Evolutionary conservation across 2,888 invertebrate species (phyloP).

Genomic region (Tuta absoluta): DNA sequence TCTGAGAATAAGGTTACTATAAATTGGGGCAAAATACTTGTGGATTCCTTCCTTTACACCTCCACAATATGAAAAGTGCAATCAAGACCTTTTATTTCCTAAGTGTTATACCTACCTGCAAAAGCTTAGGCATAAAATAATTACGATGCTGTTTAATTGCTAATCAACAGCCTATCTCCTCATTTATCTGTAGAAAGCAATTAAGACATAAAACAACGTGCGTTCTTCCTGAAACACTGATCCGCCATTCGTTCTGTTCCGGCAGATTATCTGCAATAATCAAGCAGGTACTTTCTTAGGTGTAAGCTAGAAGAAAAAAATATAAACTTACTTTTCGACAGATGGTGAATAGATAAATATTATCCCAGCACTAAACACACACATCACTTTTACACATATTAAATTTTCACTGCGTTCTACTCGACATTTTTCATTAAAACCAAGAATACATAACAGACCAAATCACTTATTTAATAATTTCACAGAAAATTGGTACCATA

Average conservation of each 20-base stretch:
- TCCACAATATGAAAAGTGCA: too few relatives aligned
- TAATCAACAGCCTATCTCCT: slow-evolving; percentile 2
- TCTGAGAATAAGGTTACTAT: too few relatives aligned
- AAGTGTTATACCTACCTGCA: too few relatives aligned
- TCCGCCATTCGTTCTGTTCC: not conserved
- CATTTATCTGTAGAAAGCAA: slow-evolving; percentile 5
- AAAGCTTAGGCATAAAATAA: too few relatives aligned
- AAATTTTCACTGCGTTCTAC: slow-evolving; percentile 58
- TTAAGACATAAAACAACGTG: not conserved
- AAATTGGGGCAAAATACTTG: too few relatives aligned
- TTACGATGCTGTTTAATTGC: too few relatives aligned
- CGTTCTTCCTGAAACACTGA: slow-evolving; percentile 7
- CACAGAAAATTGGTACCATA: slow-evolving; percentile 32
- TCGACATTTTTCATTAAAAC: slow-evolving; percentile 48
- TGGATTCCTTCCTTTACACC: too few relatives aligned
- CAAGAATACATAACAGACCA: slow-evolving; percentile 36
- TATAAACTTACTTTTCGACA: slow-evolving; percentile 74
- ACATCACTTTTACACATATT: slow-evolving; percentile 59
- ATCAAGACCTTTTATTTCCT: too few relatives aligned
- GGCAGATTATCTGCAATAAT: not conserved
- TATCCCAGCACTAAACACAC: slow-evolving; percentile 63
- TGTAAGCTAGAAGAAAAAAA: not conserved
- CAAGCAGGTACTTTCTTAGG: not conserved
- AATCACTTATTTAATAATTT: slow-evolving; percentile 18
- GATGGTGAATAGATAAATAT: slow-evolving; percentile 65